Base-by-base conservation (phyloP, 2,797 vertebrate species). In the Gymnothorax reevesii region DNA sequence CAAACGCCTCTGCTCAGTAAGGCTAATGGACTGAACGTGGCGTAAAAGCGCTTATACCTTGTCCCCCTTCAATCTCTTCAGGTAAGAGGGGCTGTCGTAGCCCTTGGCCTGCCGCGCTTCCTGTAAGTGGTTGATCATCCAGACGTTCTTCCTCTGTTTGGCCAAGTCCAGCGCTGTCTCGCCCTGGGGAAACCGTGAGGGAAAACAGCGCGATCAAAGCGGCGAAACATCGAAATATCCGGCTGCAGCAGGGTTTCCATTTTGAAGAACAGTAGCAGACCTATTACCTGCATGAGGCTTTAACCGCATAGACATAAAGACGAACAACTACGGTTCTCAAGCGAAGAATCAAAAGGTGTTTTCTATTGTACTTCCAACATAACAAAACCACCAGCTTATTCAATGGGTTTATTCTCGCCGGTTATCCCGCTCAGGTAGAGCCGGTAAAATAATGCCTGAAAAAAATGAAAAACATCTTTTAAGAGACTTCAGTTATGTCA, bases 61-160 rank as follows among this genome's bases (percentile, higher is more conserved):
- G 94, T 99, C 98, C 92, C 97, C 98, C 94, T 98, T 99, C 82
- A 99, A 94, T 89, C 98, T 98, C 92, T 99, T 98, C 88, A 99
- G 94, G 92, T 99, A 99, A 13, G 98, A 99, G 0, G 99, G 98
- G 93, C 96, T 99, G 95, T 99, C 98, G 57, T 99, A 99, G 73
- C 99, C 99, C 93, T 98, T 99, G 87, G 99, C 99, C 91, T 99
- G 99, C 59, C 99, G 96, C 0, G 98, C 98, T 92, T 99, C 99
- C 94, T 99, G 98, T 87, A 99, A 90, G 92, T 99, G 99, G 93
- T 98, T 99, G 90, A 99, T 99, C 98, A 99, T 99, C 99, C 99
- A 99, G 84, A 98, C 97, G 0, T 99, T 99, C 94, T 99, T 99
- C 92, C 99, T 96, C 90, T 99, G 99, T 92, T 99, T 99, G 93